phyloP scores from a whole-genome alignment of 2,888 invertebrate species.

The Kryphioiulus occultus region DNA sequence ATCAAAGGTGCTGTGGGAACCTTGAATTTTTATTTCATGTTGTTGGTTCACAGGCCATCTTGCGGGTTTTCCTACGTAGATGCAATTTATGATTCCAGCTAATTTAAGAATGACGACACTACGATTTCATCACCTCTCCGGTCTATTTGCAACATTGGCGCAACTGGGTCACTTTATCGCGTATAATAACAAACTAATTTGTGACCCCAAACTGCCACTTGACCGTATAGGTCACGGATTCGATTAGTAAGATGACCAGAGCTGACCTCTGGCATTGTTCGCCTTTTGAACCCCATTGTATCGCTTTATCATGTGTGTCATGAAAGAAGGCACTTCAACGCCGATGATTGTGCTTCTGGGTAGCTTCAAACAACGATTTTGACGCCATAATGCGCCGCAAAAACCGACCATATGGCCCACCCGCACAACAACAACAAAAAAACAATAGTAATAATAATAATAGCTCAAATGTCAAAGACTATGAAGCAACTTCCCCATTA shows the following conservation, averaged over 20 bases:
- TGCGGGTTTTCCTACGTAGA: too few relatives aligned
- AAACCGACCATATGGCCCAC: not conserved
- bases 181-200: not conserved
- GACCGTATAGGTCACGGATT: not conserved
- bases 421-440: not conserved
- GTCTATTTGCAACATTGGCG: not conserved
- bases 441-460: not conserved
- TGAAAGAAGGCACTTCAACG: not conserved
- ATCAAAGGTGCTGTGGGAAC: too few relatives aligned
- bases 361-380: not conserved
- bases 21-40: too few relatives aligned
- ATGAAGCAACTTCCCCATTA: not conserved
- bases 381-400: not conserved
- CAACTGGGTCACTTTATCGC: not conserved
- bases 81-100: not conserved
- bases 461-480: not conserved
- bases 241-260: conserved; percentile 1
- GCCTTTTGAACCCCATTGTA: not conserved
- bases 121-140: not conserved
- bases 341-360: not conserved
- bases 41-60: too few relatives aligned
- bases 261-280: not conserved
- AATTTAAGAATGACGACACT: not conserved
- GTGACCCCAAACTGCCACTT: not conserved
- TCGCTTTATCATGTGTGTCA: conserved; percentile 26